Conservation (phyloP, 1,140 invertebrate genomes). For the Drosophila gunungcola region DNA sequence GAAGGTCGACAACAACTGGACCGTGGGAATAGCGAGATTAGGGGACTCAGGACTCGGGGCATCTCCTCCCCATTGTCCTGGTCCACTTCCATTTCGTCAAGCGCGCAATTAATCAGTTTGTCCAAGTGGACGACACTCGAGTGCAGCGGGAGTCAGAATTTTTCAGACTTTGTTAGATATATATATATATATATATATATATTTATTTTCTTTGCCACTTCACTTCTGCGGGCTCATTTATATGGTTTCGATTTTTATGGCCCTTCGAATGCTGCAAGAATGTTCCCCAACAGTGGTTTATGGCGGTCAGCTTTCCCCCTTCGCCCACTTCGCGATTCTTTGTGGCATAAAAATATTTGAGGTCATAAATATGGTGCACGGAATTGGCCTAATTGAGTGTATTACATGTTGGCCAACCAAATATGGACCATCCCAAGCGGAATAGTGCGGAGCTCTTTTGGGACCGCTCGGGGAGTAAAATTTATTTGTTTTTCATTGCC, state of each 20-base stretch:
- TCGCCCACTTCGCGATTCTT: conserved; percentile 22
- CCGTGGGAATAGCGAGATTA: conserved; percentile 34
- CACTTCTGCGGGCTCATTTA: conserved; percentile 60
- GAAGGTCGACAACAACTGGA: conserved; percentile 24
- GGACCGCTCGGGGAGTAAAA: conserved; percentile 28
- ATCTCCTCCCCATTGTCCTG: conserved; percentile 18
- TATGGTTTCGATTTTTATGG: conserved; percentile 77
- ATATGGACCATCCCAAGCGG: conserved; percentile 20
- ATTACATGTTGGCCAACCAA: conserved; percentile 61
- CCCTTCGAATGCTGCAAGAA: conserved; percentile 27
- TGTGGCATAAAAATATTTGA: conserved; percentile 70
- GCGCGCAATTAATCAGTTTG: conserved; percentile 76
- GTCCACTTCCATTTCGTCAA: conserved; percentile 41
- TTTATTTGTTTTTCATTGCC: conserved; percentile 68
- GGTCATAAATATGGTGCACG: conserved; percentile 69
- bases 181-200: conserved; percentile 18
- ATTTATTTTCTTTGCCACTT: conserved; percentile 24
- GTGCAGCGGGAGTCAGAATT: conserved; percentile 38
- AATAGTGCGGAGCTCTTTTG: conserved; percentile 10
- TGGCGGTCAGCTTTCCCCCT: conserved; percentile 53
- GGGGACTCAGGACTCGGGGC: conserved; percentile 4
- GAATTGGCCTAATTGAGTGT: conserved; percentile 79
- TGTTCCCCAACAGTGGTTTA: conserved; percentile 54
- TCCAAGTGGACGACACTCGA: conserved; percentile 50
- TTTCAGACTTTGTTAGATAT: conserved; percentile 13